Evolutionary conservation across 37 sponge, comb jelly and placozoan species (phyloP).

Genomic region (Geodia barretti): DNA sequence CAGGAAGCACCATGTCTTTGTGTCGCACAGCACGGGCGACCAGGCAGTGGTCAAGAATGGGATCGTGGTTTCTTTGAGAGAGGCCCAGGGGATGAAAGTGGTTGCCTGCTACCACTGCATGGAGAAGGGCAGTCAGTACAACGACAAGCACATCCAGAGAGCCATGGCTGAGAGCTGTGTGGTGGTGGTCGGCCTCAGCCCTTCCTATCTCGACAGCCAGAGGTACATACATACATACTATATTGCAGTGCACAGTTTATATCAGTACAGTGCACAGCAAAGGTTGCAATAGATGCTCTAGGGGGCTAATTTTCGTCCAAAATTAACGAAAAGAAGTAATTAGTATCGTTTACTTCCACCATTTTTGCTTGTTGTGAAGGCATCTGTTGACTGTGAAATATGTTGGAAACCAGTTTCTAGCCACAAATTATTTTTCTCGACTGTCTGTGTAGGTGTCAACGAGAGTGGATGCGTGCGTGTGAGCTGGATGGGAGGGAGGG

Average conservation of each 20-base stretch:
- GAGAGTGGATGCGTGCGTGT: slow-evolving; percentile 45
- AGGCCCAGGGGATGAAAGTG: slow-evolving; percentile 19
- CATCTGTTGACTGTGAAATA: background rate
- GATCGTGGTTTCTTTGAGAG: slow-evolving; percentile 42
- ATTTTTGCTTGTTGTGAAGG: background rate
- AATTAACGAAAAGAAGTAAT: too few species aligned
- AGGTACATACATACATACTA: too few species aligned
- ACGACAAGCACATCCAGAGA: slow-evolving; percentile 45
- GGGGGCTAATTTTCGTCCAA: too few species aligned
- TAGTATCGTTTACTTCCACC: background rate
- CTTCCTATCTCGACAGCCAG: slow-evolving; percentile 55
- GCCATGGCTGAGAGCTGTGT: slow-evolving; percentile 64
- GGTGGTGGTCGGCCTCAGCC: slow-evolving; percentile 59
- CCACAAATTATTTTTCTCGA: too few species aligned
- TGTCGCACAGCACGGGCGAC: slow-evolving; percentile 84
- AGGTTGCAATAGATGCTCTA: too few species aligned
- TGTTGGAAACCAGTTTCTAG: too few species aligned
- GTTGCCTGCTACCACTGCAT: slow-evolving; percentile 71
- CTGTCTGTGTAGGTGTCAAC: slow-evolving; percentile 48
- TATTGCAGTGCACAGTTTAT: too few species aligned
- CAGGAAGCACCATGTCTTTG: slow-evolving; percentile 75
- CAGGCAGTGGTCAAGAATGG: slow-evolving; percentile 32
- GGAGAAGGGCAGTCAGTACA: slow-evolving; percentile 47
- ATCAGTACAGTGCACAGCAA: too few species aligned
- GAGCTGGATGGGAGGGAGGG: slow-evolving; percentile 40